Conservation (phyloP, 1,140 invertebrate genomes). For the honey bee (Apis mellifera) region DNA sequence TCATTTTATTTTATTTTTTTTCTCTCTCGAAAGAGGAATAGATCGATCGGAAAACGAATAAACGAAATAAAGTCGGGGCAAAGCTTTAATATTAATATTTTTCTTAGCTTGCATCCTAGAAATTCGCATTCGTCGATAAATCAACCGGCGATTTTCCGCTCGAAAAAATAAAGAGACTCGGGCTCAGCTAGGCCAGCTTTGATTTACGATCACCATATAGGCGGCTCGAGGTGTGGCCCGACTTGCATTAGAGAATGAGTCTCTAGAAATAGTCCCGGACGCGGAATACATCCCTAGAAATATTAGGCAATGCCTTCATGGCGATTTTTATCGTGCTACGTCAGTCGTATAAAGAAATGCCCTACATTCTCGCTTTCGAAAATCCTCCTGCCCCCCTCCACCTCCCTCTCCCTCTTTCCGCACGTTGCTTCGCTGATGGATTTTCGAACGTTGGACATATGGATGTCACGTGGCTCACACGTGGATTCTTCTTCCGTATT, state of each 20-base stretch:
- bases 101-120: background rate
- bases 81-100: background rate
- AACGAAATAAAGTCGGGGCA: background rate
- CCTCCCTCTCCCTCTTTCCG: background rate
- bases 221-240: constrained; percentile 33
- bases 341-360: constrained; percentile 42
- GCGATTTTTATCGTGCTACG: constrained; percentile 49
- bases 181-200: constrained; percentile 26
- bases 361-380: constrained; percentile 14
- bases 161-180: constrained; percentile 39
- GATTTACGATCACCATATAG: constrained; percentile 57
- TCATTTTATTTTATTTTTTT: too few relatives aligned
- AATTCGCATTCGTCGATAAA: constrained; percentile 46
- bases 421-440: too few relatives aligned
- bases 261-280: constrained; percentile 59
- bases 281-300: constrained; percentile 55
- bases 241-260: constrained; percentile 53
- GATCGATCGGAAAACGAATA: background rate
- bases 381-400: constrained; percentile 19
- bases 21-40: too few relatives aligned
- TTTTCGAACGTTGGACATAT: background rate
- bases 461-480: background rate
- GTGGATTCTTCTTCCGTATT: too few relatives aligned
- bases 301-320: constrained; percentile 54
- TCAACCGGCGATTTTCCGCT: constrained; percentile 41